Conservation (phyloP, 2,797 vertebrate genomes). For the Melanotaenia boesemani region DNA sequence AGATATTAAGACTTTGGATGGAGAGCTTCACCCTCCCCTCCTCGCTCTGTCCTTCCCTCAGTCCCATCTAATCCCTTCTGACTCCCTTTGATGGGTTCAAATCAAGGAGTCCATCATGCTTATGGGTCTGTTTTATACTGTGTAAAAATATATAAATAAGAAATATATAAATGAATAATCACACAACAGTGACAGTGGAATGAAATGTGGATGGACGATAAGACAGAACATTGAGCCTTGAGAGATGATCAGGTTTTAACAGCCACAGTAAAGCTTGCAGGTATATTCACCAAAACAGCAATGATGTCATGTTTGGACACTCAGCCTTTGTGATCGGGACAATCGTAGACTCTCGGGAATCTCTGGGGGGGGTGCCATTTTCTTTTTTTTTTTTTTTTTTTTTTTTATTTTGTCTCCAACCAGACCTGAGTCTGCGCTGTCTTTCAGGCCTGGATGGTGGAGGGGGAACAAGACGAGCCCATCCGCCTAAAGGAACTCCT, state of each 20-base stretch:
- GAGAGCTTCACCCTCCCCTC: slow-evolving; percentile 31
- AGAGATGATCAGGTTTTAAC: slow-evolving; percentile 58
- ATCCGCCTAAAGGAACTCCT: slow-evolving; percentile 38
- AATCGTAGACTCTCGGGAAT: slow-evolving; percentile 66
- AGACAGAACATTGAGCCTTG: slow-evolving; percentile 67
- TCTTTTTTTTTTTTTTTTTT: not conserved
- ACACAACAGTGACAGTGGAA: slow-evolving; percentile 54
- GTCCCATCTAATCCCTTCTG: slow-evolving; percentile 25
- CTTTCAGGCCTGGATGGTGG: slow-evolving; percentile 65
- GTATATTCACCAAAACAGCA: slow-evolving; percentile 22
- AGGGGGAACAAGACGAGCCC: no score
- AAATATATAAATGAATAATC: slow-evolving; percentile 69
- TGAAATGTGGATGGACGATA: slow-evolving; percentile 56
- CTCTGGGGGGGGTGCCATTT: not conserved
- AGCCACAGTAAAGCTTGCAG: slow-evolving; percentile 41
- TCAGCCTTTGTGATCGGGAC: slow-evolving; percentile 68
- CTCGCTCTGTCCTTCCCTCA: slow-evolving; percentile 22
- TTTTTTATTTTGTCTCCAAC: not conserved
- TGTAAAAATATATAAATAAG: slow-evolving; percentile 87
- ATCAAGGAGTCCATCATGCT: slow-evolving; percentile 62
- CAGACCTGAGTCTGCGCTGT: slow-evolving; percentile 50
- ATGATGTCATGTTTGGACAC: slow-evolving; percentile 65
- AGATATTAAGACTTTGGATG: slow-evolving; percentile 59
- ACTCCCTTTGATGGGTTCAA: slow-evolving; percentile 55
- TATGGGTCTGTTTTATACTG: slow-evolving; percentile 82